phyloP scores from a whole-genome alignment of 2,113 vertebrate species.

The Dicerorhinus sumatrensis region DNA sequence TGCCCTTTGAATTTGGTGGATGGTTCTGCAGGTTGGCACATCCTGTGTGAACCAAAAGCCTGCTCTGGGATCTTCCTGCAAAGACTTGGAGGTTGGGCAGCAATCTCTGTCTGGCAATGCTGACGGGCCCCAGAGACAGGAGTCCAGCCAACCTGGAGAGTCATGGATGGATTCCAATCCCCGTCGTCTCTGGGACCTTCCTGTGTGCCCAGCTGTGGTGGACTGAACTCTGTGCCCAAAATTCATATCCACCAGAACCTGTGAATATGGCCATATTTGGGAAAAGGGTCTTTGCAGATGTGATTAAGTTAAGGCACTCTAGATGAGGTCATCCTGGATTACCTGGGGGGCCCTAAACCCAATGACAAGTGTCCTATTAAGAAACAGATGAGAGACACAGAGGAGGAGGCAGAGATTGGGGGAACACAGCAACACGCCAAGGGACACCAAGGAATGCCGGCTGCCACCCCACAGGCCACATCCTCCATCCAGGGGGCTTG shows the following conservation, averaged over 20 bases:
- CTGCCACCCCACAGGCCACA: neutral
- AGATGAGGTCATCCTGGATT: neutral
- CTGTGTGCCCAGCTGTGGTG: neutral
- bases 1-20: neutral
- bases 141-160: neutral
- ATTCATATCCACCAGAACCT: neutral
- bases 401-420: neutral
- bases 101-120: neutral
- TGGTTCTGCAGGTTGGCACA: neutral
- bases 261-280: neutral
- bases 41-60: neutral
- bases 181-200: fast-evolving
- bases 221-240: neutral
- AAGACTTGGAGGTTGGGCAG: neutral
- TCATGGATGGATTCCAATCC: too few species aligned
- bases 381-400: neutral
- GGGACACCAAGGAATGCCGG: neutral
- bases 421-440: neutral
- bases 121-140: too few species aligned
- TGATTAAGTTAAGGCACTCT: neutral
- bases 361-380: neutral
- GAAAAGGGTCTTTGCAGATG: neutral
- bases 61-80: neutral
- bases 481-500: neutral
- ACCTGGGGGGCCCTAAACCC: neutral